phyloP scores from a whole-genome alignment of 2,888 invertebrate genomes.

The Homarus gammarus region DNA sequence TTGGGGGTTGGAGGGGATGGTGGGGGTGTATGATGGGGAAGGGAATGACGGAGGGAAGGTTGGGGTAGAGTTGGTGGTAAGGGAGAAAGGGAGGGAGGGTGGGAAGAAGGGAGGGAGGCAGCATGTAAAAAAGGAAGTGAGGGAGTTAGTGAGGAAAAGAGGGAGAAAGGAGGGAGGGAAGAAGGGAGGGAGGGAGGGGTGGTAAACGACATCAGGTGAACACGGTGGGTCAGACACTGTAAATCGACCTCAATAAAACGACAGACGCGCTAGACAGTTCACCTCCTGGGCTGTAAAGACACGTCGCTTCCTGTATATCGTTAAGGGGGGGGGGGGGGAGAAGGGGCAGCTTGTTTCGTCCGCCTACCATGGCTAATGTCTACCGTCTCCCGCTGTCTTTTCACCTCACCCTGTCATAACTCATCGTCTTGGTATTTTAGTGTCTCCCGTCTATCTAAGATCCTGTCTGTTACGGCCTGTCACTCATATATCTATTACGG shows the following conservation, averaged over 20 bases:
- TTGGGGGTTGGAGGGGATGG: not conserved
- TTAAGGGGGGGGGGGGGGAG: no score
- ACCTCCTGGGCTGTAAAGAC: not conserved
- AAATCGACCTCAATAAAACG: conserved; percentile 42
- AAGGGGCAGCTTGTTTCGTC: not conserved
- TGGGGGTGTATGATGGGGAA: no score
- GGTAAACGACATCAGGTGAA: not conserved
- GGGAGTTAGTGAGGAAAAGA: not conserved
- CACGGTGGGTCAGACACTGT: conserved; percentile 6
- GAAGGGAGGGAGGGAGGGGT: not conserved
- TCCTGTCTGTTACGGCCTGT: no score
- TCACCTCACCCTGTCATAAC: no score
- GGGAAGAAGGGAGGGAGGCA: not conserved
- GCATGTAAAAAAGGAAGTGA: not conserved
- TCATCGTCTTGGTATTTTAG: no score
- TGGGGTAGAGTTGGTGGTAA: no score
- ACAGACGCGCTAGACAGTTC: conserved; percentile 12
- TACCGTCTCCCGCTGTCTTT: no score
- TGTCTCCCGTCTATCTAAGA: no score
- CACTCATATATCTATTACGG: no score
- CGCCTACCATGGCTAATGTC: not conserved
- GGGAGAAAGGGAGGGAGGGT: not conserved
- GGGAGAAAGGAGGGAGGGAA: not conserved
- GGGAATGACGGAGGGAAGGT: no score
- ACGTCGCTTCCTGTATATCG: not conserved